phyloP scores from a whole-genome alignment of 1,140 invertebrate species.

The Brachionus angularis region DNA sequence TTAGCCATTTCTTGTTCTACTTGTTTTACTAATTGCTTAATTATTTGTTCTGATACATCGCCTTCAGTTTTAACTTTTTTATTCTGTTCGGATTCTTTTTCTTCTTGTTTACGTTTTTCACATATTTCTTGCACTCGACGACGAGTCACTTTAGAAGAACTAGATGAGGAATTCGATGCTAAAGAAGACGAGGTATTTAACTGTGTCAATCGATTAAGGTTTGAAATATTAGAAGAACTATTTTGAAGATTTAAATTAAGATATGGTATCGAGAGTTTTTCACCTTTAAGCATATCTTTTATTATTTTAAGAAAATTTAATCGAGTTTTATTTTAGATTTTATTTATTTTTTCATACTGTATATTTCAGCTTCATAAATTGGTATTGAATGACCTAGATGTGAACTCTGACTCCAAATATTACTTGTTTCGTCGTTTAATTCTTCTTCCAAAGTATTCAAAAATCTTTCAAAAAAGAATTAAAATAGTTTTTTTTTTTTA shows the following conservation, averaged over 20 bases:
- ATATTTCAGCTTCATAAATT: conserved; percentile 15
- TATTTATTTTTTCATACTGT: no score
- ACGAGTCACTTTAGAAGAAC: background rate
- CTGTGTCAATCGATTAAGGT: background rate
- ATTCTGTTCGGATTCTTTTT: conserved; percentile 13
- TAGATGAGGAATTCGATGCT: background rate
- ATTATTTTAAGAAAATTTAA: no score
- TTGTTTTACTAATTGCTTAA: background rate
- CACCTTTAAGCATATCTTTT: conserved; percentile 22
- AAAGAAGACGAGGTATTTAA: background rate
- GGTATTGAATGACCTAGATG: background rate
- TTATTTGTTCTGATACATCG: background rate
- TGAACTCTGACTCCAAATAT: conserved; percentile 7
- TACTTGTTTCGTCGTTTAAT: background rate
- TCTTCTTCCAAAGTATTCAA: conserved; percentile 14
- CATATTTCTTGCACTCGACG: conserved; percentile 3
- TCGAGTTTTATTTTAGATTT: no score
- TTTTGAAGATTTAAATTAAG: conserved; percentile 10
- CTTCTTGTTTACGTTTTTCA: conserved; percentile 32
- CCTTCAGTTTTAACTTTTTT: conserved; percentile 12
- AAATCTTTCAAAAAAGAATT: no score
- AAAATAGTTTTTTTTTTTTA: no score
- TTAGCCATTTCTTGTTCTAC: background rate
- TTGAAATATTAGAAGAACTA: no score
- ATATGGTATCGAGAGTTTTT: conserved; percentile 1